These are phyloP conservation scores for Aleiodes testaceus DNA, from an alignment of 2,888 invertebrate species.

Conservation along the genomic window DNA sequence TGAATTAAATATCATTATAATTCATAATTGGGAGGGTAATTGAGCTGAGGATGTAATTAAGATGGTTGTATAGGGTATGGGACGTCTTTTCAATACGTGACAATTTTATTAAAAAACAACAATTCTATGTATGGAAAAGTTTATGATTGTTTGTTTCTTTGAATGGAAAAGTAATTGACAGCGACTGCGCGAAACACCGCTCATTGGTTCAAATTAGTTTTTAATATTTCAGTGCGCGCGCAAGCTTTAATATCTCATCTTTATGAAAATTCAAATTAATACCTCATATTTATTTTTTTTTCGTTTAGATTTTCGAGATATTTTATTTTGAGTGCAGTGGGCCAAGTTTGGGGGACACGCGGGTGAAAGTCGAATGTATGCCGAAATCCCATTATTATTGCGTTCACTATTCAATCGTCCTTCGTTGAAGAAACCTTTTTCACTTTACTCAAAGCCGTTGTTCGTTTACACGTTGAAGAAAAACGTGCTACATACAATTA, in stretches of 20 bases:
- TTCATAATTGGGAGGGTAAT: background rate
- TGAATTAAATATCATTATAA: background rate
- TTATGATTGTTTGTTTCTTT: constrained; percentile 13
- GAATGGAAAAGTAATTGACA: constrained; percentile 1
- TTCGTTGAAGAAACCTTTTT: constrained; percentile 42
- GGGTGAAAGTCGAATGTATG: constrained; percentile 51
- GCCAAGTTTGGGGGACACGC: constrained; percentile 31
- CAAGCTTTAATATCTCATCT: background rate
- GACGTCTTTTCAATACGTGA: background rate
- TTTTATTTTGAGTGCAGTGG: constrained; percentile 29
- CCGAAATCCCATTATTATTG: constrained; percentile 52
- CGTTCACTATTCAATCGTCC: constrained; percentile 52
- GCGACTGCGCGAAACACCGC: constrained; percentile 11
- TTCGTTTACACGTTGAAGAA: constrained; percentile 14
- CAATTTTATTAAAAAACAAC: background rate
- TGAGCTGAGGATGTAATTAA: constrained; percentile 13
- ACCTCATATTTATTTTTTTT: background rate
- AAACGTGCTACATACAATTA: background rate
- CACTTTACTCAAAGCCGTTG: constrained; percentile 20
- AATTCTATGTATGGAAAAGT: background rate
- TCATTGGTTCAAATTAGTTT: background rate
- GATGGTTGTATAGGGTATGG: background rate
- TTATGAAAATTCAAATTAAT: constrained; percentile 7
- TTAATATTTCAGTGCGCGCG: constrained; percentile 20
- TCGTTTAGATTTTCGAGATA: constrained; percentile 10